A percentile compares a stretch with the other conserved stretches of the same genome.
Conservation (phyloP, 2,797 vertebrate species). For the Pyrrhura leucotis region DNA sequence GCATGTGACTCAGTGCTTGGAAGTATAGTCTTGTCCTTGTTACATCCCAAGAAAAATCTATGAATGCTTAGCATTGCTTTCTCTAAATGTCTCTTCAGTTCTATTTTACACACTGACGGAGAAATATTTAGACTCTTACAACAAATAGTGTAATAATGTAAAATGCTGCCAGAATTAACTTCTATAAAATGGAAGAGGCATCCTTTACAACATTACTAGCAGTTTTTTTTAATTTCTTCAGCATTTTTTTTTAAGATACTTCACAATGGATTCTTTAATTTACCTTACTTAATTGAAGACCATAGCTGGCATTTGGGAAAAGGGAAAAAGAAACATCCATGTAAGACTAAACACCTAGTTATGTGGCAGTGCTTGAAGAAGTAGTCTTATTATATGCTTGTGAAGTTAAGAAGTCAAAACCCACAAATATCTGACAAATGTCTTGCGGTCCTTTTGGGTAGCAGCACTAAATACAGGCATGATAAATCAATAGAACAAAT, state of each 20-base stretch:
- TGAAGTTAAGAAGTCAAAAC: conserved; percentile 24
- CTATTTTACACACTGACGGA: not conserved
- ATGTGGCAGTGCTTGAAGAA: not conserved
- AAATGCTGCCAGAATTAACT: not conserved
- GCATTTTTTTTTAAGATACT: not conserved
- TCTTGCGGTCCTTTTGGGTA: conserved; percentile 62
- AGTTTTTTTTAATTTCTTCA: not conserved
- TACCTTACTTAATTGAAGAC: not conserved
- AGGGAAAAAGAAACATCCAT: not conserved
- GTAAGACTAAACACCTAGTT: not conserved
- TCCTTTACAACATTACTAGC: not conserved
- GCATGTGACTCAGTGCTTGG: not conserved
- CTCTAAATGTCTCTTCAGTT: not conserved
- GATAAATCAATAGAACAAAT: conserved; percentile 78
- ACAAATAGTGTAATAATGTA: not conserved
- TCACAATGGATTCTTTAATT: not conserved
- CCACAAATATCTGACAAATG: conserved; percentile 42
- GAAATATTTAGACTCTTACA: not conserved
- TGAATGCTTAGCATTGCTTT: not conserved
- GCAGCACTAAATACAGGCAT: conserved; percentile 33
- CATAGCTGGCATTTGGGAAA: not conserved
- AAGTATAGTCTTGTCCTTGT: not conserved
- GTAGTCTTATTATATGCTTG: not conserved
- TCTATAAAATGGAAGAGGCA: not conserved
- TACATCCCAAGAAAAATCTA: not conserved